Base-by-base conservation (phyloP, 2,888 invertebrate genomes). In the Drosophila mercatorum region DNA sequence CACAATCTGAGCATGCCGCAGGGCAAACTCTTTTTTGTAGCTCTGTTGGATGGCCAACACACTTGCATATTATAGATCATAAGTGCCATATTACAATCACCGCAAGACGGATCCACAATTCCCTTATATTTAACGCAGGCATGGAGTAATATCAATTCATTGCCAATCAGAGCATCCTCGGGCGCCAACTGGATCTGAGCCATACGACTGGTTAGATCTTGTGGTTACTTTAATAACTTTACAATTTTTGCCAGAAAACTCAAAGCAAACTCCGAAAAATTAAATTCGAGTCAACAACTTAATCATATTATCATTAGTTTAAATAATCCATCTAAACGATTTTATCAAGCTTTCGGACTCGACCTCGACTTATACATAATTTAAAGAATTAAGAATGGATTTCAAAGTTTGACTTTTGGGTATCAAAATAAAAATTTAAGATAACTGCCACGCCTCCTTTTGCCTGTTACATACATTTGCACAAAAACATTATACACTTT, bases 241-340 rank as follows among this genome's bases (percentile, higher is more conserved):
- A 36, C 40, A 51, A 87, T 65, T 73, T 76, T 87, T 78, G 79
- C 44, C 62, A 77, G 52, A 52, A 17, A 72, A 73, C 43, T 72
- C 55, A 49, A 73, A 53, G 44, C 11, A 12, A 0, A 46, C 40
- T 49, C 17, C 6, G 43, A 26, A 36, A 12, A 34, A 22, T 12
- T 11, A 31, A 1, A 2, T 22, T 22, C 2, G 22, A 22, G 22
- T 22, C 22, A 22, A 22, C 22, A 22, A 22, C 22, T 46, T 12
- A 28, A 7, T 2, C 4, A 31, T 31, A 31, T 34, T 17, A 17
- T 17, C 17, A 17, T 17, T 17, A 17, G 5, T n/a, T 49, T 31
- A 49, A 10, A 31, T n/a, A 44, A 11, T 44, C 38, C 38, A 11
- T 12, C 5, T 38, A 12, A 12, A 38, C 34, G 34, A 10, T 34